Evolutionary conservation across 2,888 invertebrate genomes (phyloP).

Genomic region (Drosophila parthenogenetica): DNA sequence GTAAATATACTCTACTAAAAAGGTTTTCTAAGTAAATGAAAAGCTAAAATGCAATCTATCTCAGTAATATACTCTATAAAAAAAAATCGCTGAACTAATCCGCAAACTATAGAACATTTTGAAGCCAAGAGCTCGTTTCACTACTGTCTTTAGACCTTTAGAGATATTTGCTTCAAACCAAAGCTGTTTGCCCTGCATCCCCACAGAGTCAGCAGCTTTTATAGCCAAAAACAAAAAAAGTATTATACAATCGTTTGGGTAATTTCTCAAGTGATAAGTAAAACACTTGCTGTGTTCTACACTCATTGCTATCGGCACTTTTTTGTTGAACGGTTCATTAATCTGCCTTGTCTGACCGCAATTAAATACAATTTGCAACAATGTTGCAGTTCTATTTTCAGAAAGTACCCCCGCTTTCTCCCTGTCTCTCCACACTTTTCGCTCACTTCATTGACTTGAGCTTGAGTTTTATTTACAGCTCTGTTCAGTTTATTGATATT

Average conservation of each 20-base stretch:
- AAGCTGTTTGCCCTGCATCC: neutral
- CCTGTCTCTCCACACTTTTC: neutral
- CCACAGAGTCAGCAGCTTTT: neutral
- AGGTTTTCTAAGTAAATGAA: too few relatives aligned
- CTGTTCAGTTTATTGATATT: slow-evolving; percentile 66
- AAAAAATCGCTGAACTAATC: too few relatives aligned
- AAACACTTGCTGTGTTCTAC: slow-evolving; percentile 1
- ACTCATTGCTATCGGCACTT: slow-evolving; percentile 1
- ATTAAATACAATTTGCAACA: slow-evolving; percentile 65
- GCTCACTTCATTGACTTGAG: neutral
- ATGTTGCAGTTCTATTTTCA: slow-evolving; percentile 63
- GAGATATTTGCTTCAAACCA: neutral
- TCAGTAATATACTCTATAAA: too few relatives aligned
- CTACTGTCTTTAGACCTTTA: neutral
- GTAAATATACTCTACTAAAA: too few relatives aligned
- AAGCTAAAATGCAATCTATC: too few relatives aligned
- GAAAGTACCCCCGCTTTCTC: slow-evolving; percentile 15
- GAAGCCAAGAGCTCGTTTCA: too few relatives aligned
- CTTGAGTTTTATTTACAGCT: slow-evolving; percentile 24
- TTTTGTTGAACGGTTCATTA: slow-evolving; percentile 49
- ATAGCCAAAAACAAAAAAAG: slow-evolving; percentile 1
- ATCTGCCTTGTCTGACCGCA: slow-evolving; percentile 64
- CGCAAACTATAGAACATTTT: too few relatives aligned
- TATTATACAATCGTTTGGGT: slow-evolving; percentile 5
- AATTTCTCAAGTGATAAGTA: slow-evolving; percentile 12